Base-by-base conservation (phyloP, 1,140 invertebrate genomes). In the Harlomillsia oculata region DNA sequence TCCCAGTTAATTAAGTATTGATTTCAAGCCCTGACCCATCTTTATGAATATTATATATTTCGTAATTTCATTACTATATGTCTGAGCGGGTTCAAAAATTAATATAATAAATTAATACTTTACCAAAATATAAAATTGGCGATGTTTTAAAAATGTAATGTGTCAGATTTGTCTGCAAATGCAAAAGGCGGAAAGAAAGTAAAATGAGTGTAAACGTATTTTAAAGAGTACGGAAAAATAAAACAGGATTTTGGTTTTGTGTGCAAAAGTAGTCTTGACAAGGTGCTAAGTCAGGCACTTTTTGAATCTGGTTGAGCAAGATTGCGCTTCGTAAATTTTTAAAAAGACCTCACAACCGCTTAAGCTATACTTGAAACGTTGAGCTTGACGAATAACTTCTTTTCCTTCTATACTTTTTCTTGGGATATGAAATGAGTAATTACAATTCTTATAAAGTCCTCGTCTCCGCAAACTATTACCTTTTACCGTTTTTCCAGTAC, bases 321-420 rank as follows among this genome's bases (percentile, higher is more conserved):
- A 32, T 48, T 48, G 45, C 34, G 45, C 28, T 48, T 48, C 28
- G 45, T 48, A 18, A 32, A 32, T 32, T n/a, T 48, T 32, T 48
- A 32, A n/a, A n/a, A n/a, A n/a, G n/a, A 30, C 30, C 43, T 16
- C n/a, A 11, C 9, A 41, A 5, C 43, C 43, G 23, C 14, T 14
- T 45, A n/a, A 28, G 26, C 5, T 45, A 6, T 44, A n/a, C 20
- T n/a, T 44, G 20, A 48, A 36, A 48, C 40, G 52, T 60, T 60
- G 59, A 60, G 55, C 59, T 56, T 60, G 59, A 60, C 59, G 59
- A 60, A 60, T 60, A 48, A 53, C 40, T 56, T 56, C 53, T 60
- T 60, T 60, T 56, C 56, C 59, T 36, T 39, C 39, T 55, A n/a
- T n/a, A n/a, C n/a, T 41, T 60, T 56, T 53, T 55, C 51, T 52